Evolutionary conservation across 1,140 invertebrate species (phyloP).

Genomic region (Metaphire vulgaris): DNA sequence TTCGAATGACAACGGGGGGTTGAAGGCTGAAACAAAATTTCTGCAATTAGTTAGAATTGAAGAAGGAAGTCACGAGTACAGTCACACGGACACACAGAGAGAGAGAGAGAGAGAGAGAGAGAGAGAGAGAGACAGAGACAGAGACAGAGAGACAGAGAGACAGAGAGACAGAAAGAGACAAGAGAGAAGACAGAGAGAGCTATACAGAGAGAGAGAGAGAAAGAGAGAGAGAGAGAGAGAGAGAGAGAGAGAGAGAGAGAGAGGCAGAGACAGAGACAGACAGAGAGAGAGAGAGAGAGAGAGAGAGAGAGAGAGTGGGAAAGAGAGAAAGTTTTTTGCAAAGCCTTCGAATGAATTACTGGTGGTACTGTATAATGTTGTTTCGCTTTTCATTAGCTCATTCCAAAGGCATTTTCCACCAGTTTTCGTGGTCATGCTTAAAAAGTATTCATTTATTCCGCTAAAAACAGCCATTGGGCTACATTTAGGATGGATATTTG

Average conservation of each 20-base stretch:
- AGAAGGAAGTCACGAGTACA: too few relatives aligned
- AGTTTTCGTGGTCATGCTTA: too few relatives aligned
- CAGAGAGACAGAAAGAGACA: conserved; percentile 19
- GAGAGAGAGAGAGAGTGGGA: conserved; percentile 21
- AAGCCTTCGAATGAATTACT: too few relatives aligned
- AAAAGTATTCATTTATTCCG: too few relatives aligned
- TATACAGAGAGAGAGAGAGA: conserved; percentile 18
- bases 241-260: conserved; percentile 16
- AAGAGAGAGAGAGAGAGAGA: conserved; percentile 21
- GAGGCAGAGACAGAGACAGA: conserved; percentile 19
- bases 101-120: neutral
- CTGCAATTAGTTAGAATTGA: too few relatives aligned
- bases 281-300: conserved; percentile 17
- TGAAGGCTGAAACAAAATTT: too few relatives aligned
- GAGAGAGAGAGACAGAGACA: conserved; percentile 10
- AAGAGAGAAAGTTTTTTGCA: conserved; percentile 19
- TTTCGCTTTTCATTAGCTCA: too few relatives aligned
- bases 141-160: conserved; percentile 21
- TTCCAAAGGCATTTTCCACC: too few relatives aligned
- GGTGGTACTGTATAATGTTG: too few relatives aligned
- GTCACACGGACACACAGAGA: conserved; percentile 14
- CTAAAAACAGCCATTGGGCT: too few relatives aligned
- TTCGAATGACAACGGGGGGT: too few relatives aligned
- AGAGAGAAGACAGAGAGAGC: conserved; percentile 9
- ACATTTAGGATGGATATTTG: too few relatives aligned